Evolutionary conservation across 92 coral and sea anemone genomes (phyloP), one percentile per base, ranked within the genome.

Genomic region (Scolanthus callimorphus): DNA sequence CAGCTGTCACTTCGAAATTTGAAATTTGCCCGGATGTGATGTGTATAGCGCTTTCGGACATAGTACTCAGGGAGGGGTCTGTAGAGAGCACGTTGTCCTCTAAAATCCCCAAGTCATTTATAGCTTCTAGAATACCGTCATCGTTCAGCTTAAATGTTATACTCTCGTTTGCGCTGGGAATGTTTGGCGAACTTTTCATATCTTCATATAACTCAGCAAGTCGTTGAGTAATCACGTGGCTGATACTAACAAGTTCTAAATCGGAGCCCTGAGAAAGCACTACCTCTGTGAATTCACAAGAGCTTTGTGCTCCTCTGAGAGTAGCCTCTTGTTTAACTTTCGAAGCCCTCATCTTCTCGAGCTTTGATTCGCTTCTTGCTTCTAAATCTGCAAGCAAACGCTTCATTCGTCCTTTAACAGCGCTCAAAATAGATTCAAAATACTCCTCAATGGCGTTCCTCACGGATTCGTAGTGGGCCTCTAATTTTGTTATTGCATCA

Each of bases 1-100:
- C 75, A 46, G 92, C 83, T 67, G 83, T 80, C 70, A 85, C 62
- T 26, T 69, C 47, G 44, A 85, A 65, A 48, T 78, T 79, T 45
- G 65, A 70, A 45, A 80, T 86, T 41, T 85, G 83, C 22, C 78
- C 81, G n/a, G 73, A 61, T 21, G 73, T 59, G 8, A 69, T 66
- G 24, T 84, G 85, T 37, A 81, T 76, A 26, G 66, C 65, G 3
- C 46, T 63, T 20, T 51, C 39, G 9, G 75, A 57, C 52, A 79
- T 27, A 12, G 58, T 64, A 28, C 87, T 65, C 11, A 79, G 65
- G 45, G 92, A 51, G 46, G 92, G 76, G 29, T 79, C 82, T 27
- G 80, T 63, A 46, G 55, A 49, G 25, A 13, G 38, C 12, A 11
- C 11, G 30, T 17, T 28, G 23, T 52, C 76, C 29, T 51, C 56